Evolutionary conservation across 2,113 vertebrate species (phyloP), one percentile per base, ranked within the genome.

Genomic region (Greenwoodochromis staneri): DNA sequence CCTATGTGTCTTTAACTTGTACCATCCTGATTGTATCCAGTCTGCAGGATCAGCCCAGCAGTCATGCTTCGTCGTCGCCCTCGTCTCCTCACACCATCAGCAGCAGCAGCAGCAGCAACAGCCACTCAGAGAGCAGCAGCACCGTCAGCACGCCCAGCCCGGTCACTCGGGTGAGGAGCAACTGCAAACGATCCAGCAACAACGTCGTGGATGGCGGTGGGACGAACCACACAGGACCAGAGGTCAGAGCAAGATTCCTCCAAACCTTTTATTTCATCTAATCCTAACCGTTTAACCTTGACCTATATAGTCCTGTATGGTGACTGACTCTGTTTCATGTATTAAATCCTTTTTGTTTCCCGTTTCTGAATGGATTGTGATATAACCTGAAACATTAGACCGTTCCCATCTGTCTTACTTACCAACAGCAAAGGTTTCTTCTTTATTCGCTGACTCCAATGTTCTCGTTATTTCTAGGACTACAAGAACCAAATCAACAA

Each of bases 41-140:
- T 36, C 90, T 95, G 42, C 93, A 95, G 86, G 93, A 86, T 38
- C 92, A 47, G 17, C 61, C 85, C 21, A 91, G 66, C 89, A 96
- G 92, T 81, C 92, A 38, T 17, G 54, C 86, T 5, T 97, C 97
- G 1, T 96, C 93, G 83, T 93, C 94, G 7, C 91, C 94, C 2
- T 93, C 49, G n/a, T 95, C 95, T 2, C 95, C 93, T 47, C 94
- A 92, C 81, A 94, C 91, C 45, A 92, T 93, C 90, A 96, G 95
- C 92, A 94, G 95, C 88, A 94, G 96, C 81, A 92, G 91, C 84
- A 91, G 92, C 81, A 92, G 91, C 0, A 95, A 93, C 94, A 97
- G 93, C 87, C 97, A 95, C 2, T 96, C 97, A 6, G 97, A 96
- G 93, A 96, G 93, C 4, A 97, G 96, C 94, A 97, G 97, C 88